phyloP scores from a whole-genome alignment of 2,888 invertebrate genomes.

The Dysmachus trigonus region DNA sequence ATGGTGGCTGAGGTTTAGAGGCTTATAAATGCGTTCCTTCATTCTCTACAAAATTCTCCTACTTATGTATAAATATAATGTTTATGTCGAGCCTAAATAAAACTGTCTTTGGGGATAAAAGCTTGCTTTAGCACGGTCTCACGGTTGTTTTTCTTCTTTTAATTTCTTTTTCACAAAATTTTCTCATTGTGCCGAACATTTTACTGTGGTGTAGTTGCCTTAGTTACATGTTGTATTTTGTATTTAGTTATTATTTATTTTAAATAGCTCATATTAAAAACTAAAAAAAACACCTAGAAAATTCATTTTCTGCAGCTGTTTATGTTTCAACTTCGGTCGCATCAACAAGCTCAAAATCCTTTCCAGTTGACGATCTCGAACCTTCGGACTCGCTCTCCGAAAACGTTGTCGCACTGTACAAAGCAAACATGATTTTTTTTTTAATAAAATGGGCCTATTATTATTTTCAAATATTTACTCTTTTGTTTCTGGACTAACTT shows the following conservation, averaged over 20 bases:
- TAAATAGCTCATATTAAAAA: constrained; percentile 39
- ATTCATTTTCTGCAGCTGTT: background rate
- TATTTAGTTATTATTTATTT: constrained; percentile 33
- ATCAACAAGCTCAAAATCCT: constrained; percentile 89
- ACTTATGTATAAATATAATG: constrained; percentile 4
- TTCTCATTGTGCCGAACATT: constrained; percentile 23
- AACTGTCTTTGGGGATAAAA: constrained; percentile 39
- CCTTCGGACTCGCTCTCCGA: constrained; percentile 86
- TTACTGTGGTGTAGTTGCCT: background rate
- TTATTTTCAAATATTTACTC: background rate
- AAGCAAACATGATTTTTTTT: background rate
- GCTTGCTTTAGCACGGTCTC: background rate
- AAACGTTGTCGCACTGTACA: constrained; percentile 59
- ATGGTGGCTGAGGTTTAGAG: background rate
- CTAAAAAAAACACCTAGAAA: constrained; percentile 38
- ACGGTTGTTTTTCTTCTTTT: background rate
- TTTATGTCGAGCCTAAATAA: background rate
- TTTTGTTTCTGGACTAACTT: background rate
- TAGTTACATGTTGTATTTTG: constrained; percentile 1
- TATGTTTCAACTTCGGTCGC: constrained; percentile 70
- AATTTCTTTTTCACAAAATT: background rate
- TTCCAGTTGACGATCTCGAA: constrained; percentile 82
- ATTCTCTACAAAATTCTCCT: constrained; percentile 5
- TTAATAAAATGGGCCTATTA: background rate
- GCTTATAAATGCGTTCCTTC: constrained; percentile 4